A percentile compares a stretch with the other conserved stretches of the same genome.
Conservation (phyloP, 2,888 invertebrate genomes). For the Synanthedon tipuliformis region DNA sequence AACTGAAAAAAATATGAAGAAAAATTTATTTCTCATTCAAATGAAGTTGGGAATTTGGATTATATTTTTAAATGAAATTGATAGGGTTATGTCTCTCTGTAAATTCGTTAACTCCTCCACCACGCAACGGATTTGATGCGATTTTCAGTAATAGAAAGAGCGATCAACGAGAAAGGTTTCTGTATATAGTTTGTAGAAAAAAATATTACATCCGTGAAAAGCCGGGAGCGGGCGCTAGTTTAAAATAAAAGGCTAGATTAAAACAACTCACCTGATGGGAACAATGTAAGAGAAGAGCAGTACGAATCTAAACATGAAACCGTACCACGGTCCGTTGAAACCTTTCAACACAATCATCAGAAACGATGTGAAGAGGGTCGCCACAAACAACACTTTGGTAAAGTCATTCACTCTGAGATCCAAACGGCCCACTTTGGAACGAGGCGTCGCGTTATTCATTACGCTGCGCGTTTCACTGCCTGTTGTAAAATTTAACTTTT, state of each 20-base stretch:
- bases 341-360: slow-evolving; percentile 98
- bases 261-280: slow-evolving; percentile 82
- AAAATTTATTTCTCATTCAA: too few relatives aligned
- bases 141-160: too few relatives aligned
- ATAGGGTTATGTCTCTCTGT: too few relatives aligned
- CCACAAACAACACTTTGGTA: slow-evolving; percentile 93
- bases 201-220: not conserved
- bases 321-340: slow-evolving; percentile 95
- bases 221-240: not conserved
- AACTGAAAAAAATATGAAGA: slow-evolving; percentile 61
- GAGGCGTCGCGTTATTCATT: slow-evolving; percentile 97
- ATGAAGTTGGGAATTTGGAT: too few relatives aligned
- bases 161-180: too few relatives aligned
- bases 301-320: slow-evolving; percentile 96
- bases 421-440: slow-evolving; percentile 95
- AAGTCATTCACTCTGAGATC: slow-evolving; percentile 97
- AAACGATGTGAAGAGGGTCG: slow-evolving; percentile 89
- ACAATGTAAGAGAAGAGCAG: slow-evolving; percentile 99
- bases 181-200: not conserved
- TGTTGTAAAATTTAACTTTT: slow-evolving; percentile 13
- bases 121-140: too few relatives aligned
- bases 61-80: too few relatives aligned
- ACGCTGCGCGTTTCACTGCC: slow-evolving; percentile 96
- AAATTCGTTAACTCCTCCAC: too few relatives aligned
- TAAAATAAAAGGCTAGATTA: not conserved